Conservation (phyloP, 2,113 vertebrate species). For the Eidolon helvum region DNA sequence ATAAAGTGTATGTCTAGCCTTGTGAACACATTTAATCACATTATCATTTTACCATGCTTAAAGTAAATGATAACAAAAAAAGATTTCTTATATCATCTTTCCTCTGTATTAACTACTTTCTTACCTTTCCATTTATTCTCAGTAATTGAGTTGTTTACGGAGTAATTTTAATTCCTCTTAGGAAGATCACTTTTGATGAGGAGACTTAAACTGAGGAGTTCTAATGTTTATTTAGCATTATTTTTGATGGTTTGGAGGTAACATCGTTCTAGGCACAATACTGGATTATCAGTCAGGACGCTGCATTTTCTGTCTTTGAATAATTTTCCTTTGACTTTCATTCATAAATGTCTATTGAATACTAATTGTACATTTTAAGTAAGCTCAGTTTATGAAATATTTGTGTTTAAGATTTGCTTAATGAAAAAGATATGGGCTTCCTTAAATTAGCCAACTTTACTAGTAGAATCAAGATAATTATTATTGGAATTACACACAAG, state of each 20-base stretch:
- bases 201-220: background rate
- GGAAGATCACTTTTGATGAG: background rate
- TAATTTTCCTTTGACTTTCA: background rate
- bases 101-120: background rate
- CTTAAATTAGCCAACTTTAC: background rate
- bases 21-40: background rate
- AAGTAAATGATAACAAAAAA: background rate
- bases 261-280: background rate
- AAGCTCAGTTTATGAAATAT: background rate
- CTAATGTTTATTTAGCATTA: background rate
- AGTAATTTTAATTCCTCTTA: background rate
- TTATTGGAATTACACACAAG: background rate
- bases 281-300: background rate
- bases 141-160: background rate
- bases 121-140: background rate
- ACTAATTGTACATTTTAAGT: constrained; percentile 12
- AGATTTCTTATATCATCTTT: background rate
- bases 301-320: background rate
- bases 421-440: background rate
- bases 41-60: background rate
- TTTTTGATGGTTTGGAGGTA: constrained; percentile 20
- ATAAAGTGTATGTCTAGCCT: background rate
- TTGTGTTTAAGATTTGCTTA: constrained; percentile 38
- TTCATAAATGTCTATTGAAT: background rate
- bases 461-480: background rate